Base-by-base conservation (phyloP, 1,140 invertebrate genomes). In the Hylaeus anthracinus region DNA sequence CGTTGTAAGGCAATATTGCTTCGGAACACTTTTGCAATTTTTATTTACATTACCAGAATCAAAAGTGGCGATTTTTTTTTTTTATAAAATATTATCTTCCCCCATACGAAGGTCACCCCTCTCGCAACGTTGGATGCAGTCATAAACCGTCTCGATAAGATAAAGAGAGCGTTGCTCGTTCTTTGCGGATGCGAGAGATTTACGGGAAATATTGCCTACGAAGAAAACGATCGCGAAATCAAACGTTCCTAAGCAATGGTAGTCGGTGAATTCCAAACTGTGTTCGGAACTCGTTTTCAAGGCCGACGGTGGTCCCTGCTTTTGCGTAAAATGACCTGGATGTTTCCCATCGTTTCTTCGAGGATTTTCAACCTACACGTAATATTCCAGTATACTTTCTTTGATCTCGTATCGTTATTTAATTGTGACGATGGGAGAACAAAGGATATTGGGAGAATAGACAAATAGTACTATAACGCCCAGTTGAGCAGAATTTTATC, bases 201-300 rank as follows among this genome's bases (percentile, higher is more conserved):
- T 51, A 45, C 10, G 0, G 66, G 5, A 45, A 45, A 26, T 26
- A 0, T 26, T 26, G 26, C 5, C 43, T 45, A 5, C 43, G 5
- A 45, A 61, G 37, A 10, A n/a, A 37, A 37, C n/a, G 3, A 10
- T 41, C 10, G n/a, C 37, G 66, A 53, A 39, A 67, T 53, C 6
- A 39, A 72, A 56, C 39, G 14, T 56, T 37, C 14, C 3, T 2
- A 43, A 26, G 37, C 1, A 55, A 39, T 1, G 55, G 6, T 41
- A 64, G 39, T 26, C 26, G 26, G 26, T n/a, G n/a, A 37, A 53
- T 72, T 41, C n/a, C 48, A 39, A 70, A 60, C 15, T n/a, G 41
- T 77, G 70, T 48, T 58, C 48, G 67, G 74, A 85, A 87, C 81
- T 87, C 75, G 86, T 85, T 87, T 48, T 79, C 83, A 85, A 83